A percentile compares a stretch with the other conserved stretches of the same genome.
Evolutionary conservation across 37 sponge, comb jelly and placozoan genomes (phyloP).

Genomic region (Haliclona indistincta): DNA sequence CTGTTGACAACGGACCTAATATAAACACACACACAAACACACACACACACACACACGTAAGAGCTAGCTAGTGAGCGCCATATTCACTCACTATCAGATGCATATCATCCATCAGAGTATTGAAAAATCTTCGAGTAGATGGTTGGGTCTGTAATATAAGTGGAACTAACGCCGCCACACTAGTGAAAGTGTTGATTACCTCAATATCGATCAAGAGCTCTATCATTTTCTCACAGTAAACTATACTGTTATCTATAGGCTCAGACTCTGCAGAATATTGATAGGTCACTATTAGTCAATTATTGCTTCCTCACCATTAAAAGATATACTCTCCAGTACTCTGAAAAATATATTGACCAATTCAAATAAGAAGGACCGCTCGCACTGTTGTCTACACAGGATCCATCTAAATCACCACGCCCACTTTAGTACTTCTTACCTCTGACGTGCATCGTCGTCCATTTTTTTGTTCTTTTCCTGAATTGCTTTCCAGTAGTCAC

Average conservation of each 20-base stretch:
- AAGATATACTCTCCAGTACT: constrained; percentile 67
- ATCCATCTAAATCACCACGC: not conserved
- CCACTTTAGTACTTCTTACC: constrained; percentile 12
- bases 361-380: constrained; percentile 64
- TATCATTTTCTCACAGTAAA: constrained; percentile 90
- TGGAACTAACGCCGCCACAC: not conserved
- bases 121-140: constrained; percentile 94
- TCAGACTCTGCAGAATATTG: not conserved
- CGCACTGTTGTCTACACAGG: constrained; percentile 38
- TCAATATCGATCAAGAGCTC: constrained; percentile 92
- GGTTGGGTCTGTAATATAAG: constrained; percentile 64
- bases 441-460: constrained; percentile 46
- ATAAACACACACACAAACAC: constrained; percentile 2
- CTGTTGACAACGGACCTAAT: constrained; percentile 63
- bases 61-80: not conserved
- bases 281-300: not conserved
- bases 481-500: constrained; percentile 81
- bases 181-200: constrained; percentile 14
- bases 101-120: constrained; percentile 83
- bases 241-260: not conserved
- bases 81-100: constrained; percentile 85
- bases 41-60: not conserved
- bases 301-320: constrained; percentile 39
- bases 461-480: constrained; percentile 73
- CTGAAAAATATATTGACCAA: constrained; percentile 78